These are phyloP conservation scores for Pelodiscus sinensis DNA, from an alignment of 2,113 vertebrate species.

Conservation along the genomic window DNA sequence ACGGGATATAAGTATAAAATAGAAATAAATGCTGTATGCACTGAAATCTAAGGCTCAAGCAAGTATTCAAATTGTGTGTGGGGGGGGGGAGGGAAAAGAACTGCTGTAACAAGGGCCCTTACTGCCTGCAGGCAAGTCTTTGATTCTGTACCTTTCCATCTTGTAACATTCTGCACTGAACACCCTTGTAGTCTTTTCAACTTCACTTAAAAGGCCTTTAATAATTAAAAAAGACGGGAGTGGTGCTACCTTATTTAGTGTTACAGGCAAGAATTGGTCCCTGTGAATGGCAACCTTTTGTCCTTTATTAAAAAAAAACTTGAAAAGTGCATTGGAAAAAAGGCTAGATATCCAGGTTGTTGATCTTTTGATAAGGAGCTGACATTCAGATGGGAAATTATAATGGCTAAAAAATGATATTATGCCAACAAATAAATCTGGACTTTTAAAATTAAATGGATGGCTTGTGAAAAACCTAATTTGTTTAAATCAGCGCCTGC, in stretches of 20 bases:
- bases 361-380: not conserved
- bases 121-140: conserved; percentile 72
- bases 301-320: not conserved
- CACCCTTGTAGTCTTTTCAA: conserved; percentile 59
- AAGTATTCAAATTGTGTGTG: conserved; percentile 65
- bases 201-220: conserved; percentile 59
- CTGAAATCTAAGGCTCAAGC: conserved; percentile 60
- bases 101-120: conserved; percentile 49
- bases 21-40: conserved; percentile 52
- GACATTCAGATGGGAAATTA: not conserved
- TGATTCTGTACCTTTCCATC: conserved; percentile 67
- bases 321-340: not conserved
- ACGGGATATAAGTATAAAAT: conserved; percentile 64
- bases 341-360: not conserved
- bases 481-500: not conserved
- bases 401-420: not conserved
- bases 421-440: not conserved
- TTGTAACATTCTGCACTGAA: conserved; percentile 54
- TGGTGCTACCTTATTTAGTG: conserved; percentile 40
- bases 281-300: not conserved
- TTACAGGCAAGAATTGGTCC: not conserved
- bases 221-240: conserved; percentile 65
- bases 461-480: not conserved
- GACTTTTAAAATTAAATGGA: not conserved
- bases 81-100: conserved; percentile 53